These are phyloP conservation scores for Botrylloides violaceus DNA, from an alignment of 23 tunicate genomes.

Conservation along the genomic window DNA sequence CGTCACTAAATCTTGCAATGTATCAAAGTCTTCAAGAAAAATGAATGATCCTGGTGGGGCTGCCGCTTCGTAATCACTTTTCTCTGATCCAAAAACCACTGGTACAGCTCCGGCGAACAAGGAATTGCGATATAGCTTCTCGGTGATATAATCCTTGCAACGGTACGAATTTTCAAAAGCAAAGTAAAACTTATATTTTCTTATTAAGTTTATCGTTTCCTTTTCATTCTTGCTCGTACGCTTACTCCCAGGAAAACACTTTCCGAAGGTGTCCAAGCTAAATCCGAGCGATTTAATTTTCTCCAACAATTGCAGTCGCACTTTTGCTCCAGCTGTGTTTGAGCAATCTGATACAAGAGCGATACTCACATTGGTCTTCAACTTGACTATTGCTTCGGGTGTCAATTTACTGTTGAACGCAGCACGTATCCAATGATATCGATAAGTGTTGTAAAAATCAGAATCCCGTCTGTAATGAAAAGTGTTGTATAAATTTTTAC, in stretches of 20 bases:
- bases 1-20: neutral
- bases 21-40: conserved; percentile 7
- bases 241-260: conserved; percentile 7
- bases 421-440: conserved; percentile 17
- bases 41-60: conserved; percentile 22
- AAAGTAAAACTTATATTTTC: conserved; percentile 23
- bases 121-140: conserved; percentile 17
- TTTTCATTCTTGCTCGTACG: neutral
- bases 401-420: neutral
- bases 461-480: conserved; percentile 9
- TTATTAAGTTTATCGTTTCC: neutral
- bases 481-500: too few species aligned
- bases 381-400: neutral
- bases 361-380: neutral
- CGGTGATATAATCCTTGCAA: conserved; percentile 23
- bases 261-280: conserved; percentile 2
- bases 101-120: conserved; percentile 22
- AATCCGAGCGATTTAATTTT: conserved; percentile 3
- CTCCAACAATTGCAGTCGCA: neutral
- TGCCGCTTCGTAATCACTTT: neutral
- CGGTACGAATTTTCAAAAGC: conserved; percentile 33
- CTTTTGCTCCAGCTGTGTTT: conserved; percentile 13
- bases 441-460: conserved; percentile 16
- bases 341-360: conserved; percentile 7
- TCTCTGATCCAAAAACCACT: conserved; percentile 15